phyloP scores from a whole-genome alignment of 2,888 invertebrate species.

The Eurois occulta region DNA sequence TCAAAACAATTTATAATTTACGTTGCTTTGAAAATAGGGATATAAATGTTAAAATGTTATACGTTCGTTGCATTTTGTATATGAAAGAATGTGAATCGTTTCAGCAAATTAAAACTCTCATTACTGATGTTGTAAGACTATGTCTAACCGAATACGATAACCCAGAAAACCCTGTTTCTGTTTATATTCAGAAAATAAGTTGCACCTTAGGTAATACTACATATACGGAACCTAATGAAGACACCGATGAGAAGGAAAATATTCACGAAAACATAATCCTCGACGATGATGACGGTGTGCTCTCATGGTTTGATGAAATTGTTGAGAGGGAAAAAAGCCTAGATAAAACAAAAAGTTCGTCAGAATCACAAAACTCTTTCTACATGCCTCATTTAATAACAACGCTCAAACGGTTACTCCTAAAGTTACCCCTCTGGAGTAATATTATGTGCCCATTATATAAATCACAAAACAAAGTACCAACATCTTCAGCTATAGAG shows the following conservation, averaged over 20 bases:
- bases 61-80: constrained; percentile 52
- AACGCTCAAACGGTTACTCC: constrained; percentile 53
- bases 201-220: constrained; percentile 51
- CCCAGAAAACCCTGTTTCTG: constrained; percentile 50
- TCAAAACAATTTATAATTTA: constrained; percentile 48
- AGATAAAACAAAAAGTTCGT: constrained; percentile 50
- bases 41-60: constrained; percentile 54
- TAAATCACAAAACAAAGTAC: constrained; percentile 52
- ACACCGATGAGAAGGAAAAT: constrained; percentile 53
- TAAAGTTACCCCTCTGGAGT: constrained; percentile 56
- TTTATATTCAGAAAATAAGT: constrained; percentile 52
- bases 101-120: constrained; percentile 51
- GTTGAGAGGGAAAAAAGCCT: constrained; percentile 52
- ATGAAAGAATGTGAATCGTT: constrained; percentile 52
- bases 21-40: constrained; percentile 52
- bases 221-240: constrained; percentile 50
- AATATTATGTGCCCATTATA: constrained; percentile 45
- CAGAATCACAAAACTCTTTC: constrained; percentile 49
- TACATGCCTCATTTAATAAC: constrained; percentile 55
- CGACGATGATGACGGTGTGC: constrained; percentile 52
- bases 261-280: constrained; percentile 52
- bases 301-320: constrained; percentile 53
- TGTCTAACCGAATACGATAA: constrained; percentile 54
- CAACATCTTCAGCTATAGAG: constrained; percentile 54
- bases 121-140: constrained; percentile 52